phyloP scores from a whole-genome alignment of 2,888 invertebrate species.

The Tetragonisca angustula region DNA sequence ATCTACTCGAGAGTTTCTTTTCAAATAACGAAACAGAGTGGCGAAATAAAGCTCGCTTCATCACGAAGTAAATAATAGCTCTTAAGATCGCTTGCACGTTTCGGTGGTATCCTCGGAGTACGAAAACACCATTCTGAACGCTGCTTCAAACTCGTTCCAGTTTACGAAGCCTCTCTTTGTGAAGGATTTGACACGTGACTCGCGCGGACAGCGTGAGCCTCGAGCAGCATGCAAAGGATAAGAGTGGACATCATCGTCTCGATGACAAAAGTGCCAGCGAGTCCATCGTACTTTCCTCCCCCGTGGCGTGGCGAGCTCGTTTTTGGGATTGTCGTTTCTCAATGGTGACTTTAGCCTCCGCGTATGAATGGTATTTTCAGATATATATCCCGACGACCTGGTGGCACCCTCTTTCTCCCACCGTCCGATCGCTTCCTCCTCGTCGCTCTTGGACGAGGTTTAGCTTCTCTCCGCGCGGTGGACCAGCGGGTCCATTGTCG shows the following conservation, averaged over 20 bases:
- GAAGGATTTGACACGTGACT: slow-evolving; percentile 20
- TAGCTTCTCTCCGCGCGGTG: slow-evolving; percentile 64
- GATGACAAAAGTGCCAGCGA: slow-evolving; percentile 53
- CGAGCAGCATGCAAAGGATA: slow-evolving; percentile 35
- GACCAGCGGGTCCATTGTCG: slow-evolving; percentile 73
- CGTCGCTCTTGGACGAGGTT: slow-evolving; percentile 49
- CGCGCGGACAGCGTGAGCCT: slow-evolving; percentile 10
- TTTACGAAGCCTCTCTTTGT: background rate
- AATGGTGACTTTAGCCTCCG: slow-evolving; percentile 71
- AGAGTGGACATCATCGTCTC: slow-evolving; percentile 31
- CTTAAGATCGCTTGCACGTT: too few species aligned
- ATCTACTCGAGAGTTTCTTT: background rate
- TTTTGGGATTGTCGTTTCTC: slow-evolving; percentile 66
- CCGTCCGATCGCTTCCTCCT: slow-evolving; percentile 14
- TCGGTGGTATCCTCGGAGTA: background rate
- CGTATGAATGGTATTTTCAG: slow-evolving; percentile 72
- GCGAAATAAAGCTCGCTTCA: too few species aligned
- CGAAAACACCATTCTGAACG: background rate
- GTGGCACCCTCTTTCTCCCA: slow-evolving; percentile 12
- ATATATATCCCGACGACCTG: slow-evolving; percentile 44
- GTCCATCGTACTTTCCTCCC: slow-evolving; percentile 58
- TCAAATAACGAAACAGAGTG: too few species aligned
- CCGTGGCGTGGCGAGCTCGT: slow-evolving; percentile 52
- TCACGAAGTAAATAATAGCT: too few species aligned
- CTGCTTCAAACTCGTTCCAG: background rate